Evolutionary conservation across 2,113 vertebrate species (phyloP).

Genomic region (Carollia perspicillata): DNA sequence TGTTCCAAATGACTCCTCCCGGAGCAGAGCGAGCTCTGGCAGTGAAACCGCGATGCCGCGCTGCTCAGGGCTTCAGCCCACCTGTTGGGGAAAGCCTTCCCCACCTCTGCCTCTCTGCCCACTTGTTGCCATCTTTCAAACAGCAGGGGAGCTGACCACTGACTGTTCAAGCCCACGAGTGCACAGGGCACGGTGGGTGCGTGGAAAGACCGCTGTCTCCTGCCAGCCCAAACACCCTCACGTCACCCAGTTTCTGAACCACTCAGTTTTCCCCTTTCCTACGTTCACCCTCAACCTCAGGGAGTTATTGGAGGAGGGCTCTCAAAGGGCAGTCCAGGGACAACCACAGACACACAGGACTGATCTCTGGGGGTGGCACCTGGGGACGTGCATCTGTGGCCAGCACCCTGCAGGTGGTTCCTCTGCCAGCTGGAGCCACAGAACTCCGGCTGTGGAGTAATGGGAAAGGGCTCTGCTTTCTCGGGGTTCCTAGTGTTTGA

Average conservation of each 20-base stretch:
- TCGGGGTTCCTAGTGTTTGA: not conserved
- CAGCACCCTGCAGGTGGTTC: not conserved
- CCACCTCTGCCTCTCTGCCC: too few species aligned
- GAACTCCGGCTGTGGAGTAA: not conserved
- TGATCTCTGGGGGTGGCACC: not conserved
- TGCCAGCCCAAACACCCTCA: not conserved
- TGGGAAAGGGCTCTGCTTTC: not conserved
- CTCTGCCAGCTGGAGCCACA: not conserved
- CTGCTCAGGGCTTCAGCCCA: not conserved
- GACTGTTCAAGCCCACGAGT: not conserved
- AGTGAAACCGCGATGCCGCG: not conserved
- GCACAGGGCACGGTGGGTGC: fast-evolving
- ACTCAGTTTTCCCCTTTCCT: not conserved
- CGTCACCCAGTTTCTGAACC: not conserved
- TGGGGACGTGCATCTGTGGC: not conserved
- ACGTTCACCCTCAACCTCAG: not conserved
- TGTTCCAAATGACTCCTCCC: slow-evolving; percentile 14
- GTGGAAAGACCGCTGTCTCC: not conserved
- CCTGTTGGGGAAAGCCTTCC: not conserved
- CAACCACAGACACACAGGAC: not conserved
- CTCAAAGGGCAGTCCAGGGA: not conserved
- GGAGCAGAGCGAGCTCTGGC: not conserved
- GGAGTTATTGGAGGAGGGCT: not conserved
- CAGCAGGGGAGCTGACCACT: not conserved
- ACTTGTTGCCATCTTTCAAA: not conserved